Conservation (phyloP, 2,113 vertebrate species). For the Pyxicephalus adspersus region DNA sequence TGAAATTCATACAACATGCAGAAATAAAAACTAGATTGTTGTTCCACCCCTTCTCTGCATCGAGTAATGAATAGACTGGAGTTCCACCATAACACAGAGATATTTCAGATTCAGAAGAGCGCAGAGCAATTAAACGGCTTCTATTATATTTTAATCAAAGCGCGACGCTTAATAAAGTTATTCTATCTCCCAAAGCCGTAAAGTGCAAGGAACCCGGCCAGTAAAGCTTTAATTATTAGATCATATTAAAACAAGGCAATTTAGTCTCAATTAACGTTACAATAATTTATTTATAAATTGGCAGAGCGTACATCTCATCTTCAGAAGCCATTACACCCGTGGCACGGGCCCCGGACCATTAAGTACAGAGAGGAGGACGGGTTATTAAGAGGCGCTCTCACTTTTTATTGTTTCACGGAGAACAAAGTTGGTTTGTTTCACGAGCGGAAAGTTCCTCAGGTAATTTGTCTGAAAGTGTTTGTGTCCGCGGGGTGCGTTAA, state of each 20-base stretch:
- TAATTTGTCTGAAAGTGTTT: background rate
- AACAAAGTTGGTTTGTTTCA: background rate
- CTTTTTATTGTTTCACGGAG: background rate
- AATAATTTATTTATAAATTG: constrained; percentile 43
- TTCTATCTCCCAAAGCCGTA: constrained; percentile 14
- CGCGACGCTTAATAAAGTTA: background rate
- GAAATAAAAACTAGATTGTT: too few relatives aligned
- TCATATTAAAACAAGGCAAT: constrained; percentile 32
- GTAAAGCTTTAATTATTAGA: constrained; percentile 48
- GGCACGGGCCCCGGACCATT: constrained; percentile 8
- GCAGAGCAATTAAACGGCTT: background rate
- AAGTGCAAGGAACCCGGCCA: background rate
- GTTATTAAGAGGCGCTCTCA: background rate
- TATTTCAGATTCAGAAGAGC: background rate
- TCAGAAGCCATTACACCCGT: background rate
- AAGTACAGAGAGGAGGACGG: background rate
- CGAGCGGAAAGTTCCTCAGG: background rate
- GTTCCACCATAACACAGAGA: background rate
- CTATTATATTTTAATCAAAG: constrained; percentile 18
- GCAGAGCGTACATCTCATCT: constrained; percentile 6
- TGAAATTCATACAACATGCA: too few relatives aligned
- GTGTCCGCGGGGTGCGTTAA: background rate
- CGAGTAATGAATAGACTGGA: too few relatives aligned
- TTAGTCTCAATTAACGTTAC: constrained; percentile 44
- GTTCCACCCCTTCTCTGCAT: too few relatives aligned